Base-by-base conservation (phyloP, 37 sponge, comb jelly and placozoan genomes). In the Geodia barretti region DNA sequence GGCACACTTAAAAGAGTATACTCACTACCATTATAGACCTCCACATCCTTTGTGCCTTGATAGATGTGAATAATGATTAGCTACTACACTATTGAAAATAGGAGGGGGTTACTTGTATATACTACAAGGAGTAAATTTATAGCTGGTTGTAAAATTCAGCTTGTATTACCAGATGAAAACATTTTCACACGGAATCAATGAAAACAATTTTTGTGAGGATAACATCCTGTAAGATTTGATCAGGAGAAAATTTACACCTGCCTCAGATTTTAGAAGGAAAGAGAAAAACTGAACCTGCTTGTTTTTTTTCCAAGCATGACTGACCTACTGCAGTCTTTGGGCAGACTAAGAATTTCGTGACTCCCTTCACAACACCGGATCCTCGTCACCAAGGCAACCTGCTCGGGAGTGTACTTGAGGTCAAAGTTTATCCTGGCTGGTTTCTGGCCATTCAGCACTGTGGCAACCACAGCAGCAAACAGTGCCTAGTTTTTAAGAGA, bases 331-430 rank as follows among this genome's bases (percentile, higher is more conserved):
- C 79, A 66, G 33, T 21, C 35, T 39, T 61, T 66, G 11, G 80
- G 39, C 8, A 98, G 73, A 26, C 92, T 90, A 17, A 98, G 87
- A 0, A 90, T 87, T 32, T 91, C 85, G 70, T 91, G 69, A 60
- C 79, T 89, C 59, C 88, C 88, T 24, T 60, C 39, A 41, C 86
- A 84, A 26, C 29, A 39, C 33, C 77, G 67, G 9, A 97, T 84
- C 37, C 78, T 80, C 28, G 79, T 77, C 21, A 95, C 87, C 40
- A 92, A 31, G 9, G 71, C 62, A 17, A 86, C 88, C 69, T 95
- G 96, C 40, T 95, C 95, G 30, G 68, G 72, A 7, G 93, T 93
- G 79, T 96, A 96, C 23, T 79, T 79, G 1, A 74, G 47, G 25
- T 83, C 75, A 3, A 75, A 25, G 32, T 20, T 30, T 2, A 64